Base-by-base conservation (phyloP, 1,140 invertebrate species). In the Hirudo medicinalis region DNA sequence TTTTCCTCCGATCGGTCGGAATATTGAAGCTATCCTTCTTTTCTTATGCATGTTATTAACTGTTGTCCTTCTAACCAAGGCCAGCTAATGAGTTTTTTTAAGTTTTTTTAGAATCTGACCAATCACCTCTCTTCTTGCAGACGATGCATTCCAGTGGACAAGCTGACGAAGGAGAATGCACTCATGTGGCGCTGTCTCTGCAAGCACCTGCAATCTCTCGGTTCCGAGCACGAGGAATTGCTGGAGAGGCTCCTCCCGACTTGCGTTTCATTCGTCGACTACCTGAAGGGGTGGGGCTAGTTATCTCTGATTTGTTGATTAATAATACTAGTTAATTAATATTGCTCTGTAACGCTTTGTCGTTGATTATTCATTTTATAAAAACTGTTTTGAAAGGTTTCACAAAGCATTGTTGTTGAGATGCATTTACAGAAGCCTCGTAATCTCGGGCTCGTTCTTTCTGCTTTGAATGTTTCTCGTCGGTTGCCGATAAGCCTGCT, bases 151-250 rank as follows among this genome's bases (percentile, higher is more conserved):
- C 83, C 85, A 15, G 68, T 83, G 19, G 83, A 86, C 0, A 79
- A 83, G 6, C 76, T 77, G 69, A 79, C 74, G 13, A 76, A 78
- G 76, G 88, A 89, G 77, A 85, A 82, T 74, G 80, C 85, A 9
- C 78, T 88, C 0, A 88, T 86, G 76, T 89, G 87, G 88, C 81
- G 83, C 36, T 85, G 82, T 75, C 77, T 89, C 4, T 82, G 84
- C 67, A 71, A 76, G 69, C 75, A 77, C 70, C 66, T 82, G 15
- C 73, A 76, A 53, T 66, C 70, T 11, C 72, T 77, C 25, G 79
- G 79, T 17, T 73, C 75, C 2, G 73, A 78, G 17, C 79, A 76
- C 54, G 80, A 81, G 20, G 80, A 81, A 40, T 75, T 79, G 29
- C 72, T 84, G 60, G 84, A 85, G n/a, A 77, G 76, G 70, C 76